These are phyloP conservation scores for Trichogramma pretiosum DNA, from an alignment of 1,140 invertebrate genomes.

Conservation along the genomic window DNA sequence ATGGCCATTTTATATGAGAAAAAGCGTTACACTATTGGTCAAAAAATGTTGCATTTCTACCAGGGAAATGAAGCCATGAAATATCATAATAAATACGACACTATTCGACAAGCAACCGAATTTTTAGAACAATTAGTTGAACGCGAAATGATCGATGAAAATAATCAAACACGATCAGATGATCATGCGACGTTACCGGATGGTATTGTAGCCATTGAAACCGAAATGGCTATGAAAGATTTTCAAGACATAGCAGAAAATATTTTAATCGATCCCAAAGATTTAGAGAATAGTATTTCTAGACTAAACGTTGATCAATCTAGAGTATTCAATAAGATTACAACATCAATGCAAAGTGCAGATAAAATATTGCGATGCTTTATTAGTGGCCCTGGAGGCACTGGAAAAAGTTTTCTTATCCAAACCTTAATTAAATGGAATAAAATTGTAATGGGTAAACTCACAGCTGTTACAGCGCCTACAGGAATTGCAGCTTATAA, in stretches of 20 bases:
- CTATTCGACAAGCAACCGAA: constrained; percentile 15
- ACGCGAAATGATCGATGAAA: constrained; percentile 10
- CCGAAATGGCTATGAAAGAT: constrained; percentile 19
- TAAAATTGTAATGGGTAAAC: constrained; percentile 19
- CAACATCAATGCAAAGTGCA: constrained; percentile 1
- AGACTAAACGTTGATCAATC: constrained; percentile 22
- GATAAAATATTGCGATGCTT: constrained; percentile 11
- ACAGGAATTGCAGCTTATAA: constrained; percentile 27
- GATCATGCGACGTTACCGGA: not conserved
- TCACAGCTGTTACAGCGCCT: constrained; percentile 24
- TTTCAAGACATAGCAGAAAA: constrained; percentile 16
- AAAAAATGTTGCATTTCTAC: too few relatives aligned
- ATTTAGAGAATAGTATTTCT: constrained; percentile 15
- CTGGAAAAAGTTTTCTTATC: too few relatives aligned
- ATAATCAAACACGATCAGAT: not conserved
- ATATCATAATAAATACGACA: constrained; percentile 18
- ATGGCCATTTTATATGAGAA: too few relatives aligned
- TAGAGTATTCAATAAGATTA: constrained; percentile 20
- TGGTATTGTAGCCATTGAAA: constrained; percentile 16
- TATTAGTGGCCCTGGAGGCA: constrained; percentile 13
- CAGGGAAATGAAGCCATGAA: constrained; percentile 15
- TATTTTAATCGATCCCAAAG: constrained; percentile 1
- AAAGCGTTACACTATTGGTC: too few relatives aligned
- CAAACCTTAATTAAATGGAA: constrained; percentile 17
- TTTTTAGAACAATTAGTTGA: constrained; percentile 18